These are phyloP conservation scores for Artibeus lituratus DNA, from an alignment of 2,797 vertebrate species.

Conservation along the genomic window DNA sequence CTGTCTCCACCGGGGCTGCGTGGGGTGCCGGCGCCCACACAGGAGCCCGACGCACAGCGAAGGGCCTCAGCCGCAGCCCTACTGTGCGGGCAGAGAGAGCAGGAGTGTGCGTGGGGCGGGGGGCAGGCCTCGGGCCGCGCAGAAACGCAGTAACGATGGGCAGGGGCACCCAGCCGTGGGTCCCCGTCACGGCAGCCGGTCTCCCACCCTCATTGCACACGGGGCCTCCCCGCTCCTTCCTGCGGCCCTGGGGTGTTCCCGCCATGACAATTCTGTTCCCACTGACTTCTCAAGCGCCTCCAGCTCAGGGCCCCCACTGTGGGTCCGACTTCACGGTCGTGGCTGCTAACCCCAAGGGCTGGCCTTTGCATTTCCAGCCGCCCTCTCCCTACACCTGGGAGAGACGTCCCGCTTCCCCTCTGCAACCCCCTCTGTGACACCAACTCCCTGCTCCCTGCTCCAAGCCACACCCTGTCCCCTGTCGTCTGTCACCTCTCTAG, in stretches of 20 bases:
- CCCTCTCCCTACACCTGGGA: too few relatives aligned
- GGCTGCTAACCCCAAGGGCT: too few relatives aligned
- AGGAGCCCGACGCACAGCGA: rapidly evolving
- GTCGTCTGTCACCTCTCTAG: rapidly evolving
- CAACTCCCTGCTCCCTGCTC: too few relatives aligned
- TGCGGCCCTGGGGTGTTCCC: background rate
- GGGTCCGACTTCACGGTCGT: too few relatives aligned
- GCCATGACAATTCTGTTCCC: background rate
- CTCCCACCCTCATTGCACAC: too few relatives aligned
- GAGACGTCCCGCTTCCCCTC: too few relatives aligned
- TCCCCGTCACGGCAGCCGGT: rapidly evolving
- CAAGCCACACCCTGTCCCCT: background rate
- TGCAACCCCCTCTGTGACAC: too few relatives aligned
- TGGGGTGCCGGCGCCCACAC: rapidly evolving
- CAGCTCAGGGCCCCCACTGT: too few relatives aligned
- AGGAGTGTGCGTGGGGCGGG: rapidly evolving
- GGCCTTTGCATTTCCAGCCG: too few relatives aligned
- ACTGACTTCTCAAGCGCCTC: too few relatives aligned
- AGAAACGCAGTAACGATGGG: rapidly evolving
- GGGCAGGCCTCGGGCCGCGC: rapidly evolving
- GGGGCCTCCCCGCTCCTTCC: background rate
- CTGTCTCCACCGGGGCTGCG: rapidly evolving
- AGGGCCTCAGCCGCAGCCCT: rapidly evolving
- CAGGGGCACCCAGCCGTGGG: rapidly evolving
- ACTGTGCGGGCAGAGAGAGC: too few relatives aligned